These are phyloP conservation scores for Deilephila porcellus DNA, from an alignment of 2,888 invertebrate species.

Conservation along the genomic window DNA sequence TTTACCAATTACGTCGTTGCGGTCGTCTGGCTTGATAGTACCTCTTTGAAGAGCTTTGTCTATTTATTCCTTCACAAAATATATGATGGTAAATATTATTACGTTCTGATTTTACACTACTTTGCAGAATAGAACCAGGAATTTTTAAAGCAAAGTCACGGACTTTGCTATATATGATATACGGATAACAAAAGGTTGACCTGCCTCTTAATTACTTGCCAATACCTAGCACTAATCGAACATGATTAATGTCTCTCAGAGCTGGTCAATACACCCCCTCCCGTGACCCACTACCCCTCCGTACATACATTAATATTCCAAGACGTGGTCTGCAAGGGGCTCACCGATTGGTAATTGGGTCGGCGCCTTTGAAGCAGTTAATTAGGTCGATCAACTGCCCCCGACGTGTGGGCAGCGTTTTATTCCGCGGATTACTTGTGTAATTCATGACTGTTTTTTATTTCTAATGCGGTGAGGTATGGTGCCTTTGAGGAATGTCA, in stretches of 20 bases:
- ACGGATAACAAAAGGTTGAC: no score
- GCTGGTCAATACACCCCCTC: not conserved
- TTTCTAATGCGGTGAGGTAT: not conserved
- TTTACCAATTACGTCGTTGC: no score
- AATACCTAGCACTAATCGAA: not conserved
- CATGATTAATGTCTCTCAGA: not conserved
- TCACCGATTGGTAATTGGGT: constrained; percentile 3
- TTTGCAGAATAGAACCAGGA: no score
- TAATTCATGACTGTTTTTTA: not conserved
- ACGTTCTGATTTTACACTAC: no score
- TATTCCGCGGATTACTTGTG: not conserved
- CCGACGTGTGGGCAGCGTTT: not conserved
- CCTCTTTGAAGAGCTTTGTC: no score
- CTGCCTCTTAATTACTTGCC: not conserved
- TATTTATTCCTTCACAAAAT: no score
- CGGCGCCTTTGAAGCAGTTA: constrained; percentile 1
- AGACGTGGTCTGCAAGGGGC: not conserved
- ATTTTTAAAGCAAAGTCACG: no score
- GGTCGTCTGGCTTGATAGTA: no score
- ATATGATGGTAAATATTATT: no score
- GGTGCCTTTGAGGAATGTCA: no score
- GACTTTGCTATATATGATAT: no score
- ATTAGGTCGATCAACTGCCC: constrained; percentile 9
- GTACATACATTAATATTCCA: not conserved
- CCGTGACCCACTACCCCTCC: no score